Base-by-base conservation (phyloP, 2,797 vertebrate species). In the Periparus ater region DNA sequence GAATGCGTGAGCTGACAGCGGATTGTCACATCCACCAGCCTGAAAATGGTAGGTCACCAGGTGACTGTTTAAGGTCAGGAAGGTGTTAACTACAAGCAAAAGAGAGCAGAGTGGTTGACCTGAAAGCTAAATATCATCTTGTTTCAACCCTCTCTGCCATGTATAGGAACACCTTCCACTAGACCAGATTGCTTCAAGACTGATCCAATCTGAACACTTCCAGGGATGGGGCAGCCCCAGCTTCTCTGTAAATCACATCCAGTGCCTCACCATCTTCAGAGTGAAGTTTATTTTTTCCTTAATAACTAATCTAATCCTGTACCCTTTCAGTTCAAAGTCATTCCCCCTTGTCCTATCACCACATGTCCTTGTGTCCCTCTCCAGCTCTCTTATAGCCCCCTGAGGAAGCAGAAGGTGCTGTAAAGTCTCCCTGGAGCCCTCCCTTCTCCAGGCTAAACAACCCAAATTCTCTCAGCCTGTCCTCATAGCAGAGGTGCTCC, bases 271-370 rank as follows among this genome's bases (percentile, higher is more conserved):
- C 44, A 61, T 36, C 6, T 27, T 18, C 40, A 61, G 8, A 61
- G 19, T 45, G 27, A 55, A 13, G 6, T 3, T 3, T 32, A 25
- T n/a, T 50, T 13, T 3, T 0, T 4, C 5, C 21, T 17, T 11
- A n/a, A 17, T 68, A 68, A 61, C 29, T 20, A 29, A 32, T 63
- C 6, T 57, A 58, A 58, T 6, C 27, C 45, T 51, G 4, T 6
- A 3, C 18, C 16, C 3, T 72, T 72, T 44, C 16, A 55, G 12
- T 65, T 44, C 55, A 66, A 87, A 58, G 45, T 23, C 44, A 51
- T 38, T n/a, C 4, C 10, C 21, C 27, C n/a, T 25, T 44, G 6
- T 51, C 32, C 36, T 50, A 30, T 36, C 15, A 50, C 32, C 23
- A 36, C 9, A 0, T 26, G 9, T 54, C 20, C 30, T 29, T 55